Evolutionary conservation across 30 jellyfish, hydroid and myxozoan genomes (phyloP).

Genomic region (Hydra vulgaris): DNA sequence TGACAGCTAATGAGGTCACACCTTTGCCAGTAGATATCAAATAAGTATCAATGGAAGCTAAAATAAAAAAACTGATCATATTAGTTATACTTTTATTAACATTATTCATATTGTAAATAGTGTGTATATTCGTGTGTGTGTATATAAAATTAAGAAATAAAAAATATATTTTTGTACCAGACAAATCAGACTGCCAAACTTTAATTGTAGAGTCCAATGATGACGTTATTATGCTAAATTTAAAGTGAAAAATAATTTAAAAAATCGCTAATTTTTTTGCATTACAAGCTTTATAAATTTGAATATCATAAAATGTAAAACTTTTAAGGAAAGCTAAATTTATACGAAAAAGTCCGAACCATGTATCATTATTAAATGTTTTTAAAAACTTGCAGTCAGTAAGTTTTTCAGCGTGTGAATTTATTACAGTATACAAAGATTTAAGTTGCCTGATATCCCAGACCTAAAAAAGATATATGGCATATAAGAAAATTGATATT

Average conservation of each 20-base stretch:
- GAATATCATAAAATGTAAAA: neutral
- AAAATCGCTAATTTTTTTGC: neutral
- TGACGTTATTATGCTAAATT: neutral
- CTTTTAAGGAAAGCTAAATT: neutral
- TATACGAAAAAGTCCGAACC: neutral
- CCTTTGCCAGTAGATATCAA: neutral
- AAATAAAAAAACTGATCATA: too few relatives aligned
- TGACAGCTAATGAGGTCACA: neutral
- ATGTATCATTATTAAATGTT: neutral
- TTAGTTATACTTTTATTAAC: too few relatives aligned
- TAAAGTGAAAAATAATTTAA: neutral
- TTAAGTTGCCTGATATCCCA: neutral
- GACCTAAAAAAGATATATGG: neutral
- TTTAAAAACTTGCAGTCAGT: neutral
- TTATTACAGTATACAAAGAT: neutral
- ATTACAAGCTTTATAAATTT: too few relatives aligned
- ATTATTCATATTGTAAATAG: too few relatives aligned
- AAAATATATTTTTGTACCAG: too few relatives aligned
- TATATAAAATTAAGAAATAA: too few relatives aligned
- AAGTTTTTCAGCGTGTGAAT: neutral
- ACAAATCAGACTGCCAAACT: neutral
- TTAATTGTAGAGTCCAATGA: neutral
- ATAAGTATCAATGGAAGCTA: neutral
- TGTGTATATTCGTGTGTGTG: too few relatives aligned
- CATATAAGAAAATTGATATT: neutral